Percentiles rank a stretch among this genome's conserved stretches.
phyloP scores from a whole-genome alignment of 2,888 invertebrate species.

The Pelosia muscerda region DNA sequence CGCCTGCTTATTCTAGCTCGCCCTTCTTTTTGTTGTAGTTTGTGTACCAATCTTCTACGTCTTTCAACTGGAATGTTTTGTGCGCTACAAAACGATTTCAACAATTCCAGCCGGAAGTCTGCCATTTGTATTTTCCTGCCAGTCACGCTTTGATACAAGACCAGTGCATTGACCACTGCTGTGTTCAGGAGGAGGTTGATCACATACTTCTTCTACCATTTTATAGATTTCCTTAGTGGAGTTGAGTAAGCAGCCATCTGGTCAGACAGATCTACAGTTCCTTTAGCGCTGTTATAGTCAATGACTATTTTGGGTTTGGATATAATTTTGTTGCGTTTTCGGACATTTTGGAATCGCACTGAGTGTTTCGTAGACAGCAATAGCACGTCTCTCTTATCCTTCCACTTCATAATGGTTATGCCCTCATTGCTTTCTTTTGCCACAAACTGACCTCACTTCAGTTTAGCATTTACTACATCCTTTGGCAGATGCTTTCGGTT shows the following conservation, averaged over 20 bases:
- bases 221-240: conserved; percentile 31
- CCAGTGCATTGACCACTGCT: conserved; percentile 28
- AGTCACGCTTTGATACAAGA: conserved; percentile 29
- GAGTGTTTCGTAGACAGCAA: conserved; percentile 34
- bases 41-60: conserved; percentile 27
- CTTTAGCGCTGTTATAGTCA: conserved; percentile 23
- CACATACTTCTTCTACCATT: conserved; percentile 32
- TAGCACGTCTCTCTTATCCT: conserved; percentile 30
- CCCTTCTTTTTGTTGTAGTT: conserved; percentile 30
- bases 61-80: conserved; percentile 26
- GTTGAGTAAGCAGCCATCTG: conserved; percentile 29
- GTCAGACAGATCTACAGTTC: conserved; percentile 25
- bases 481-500: conserved; percentile 32
- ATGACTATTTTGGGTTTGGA: conserved; percentile 19
- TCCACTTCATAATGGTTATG: conserved; percentile 31
- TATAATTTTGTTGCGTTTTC: conserved; percentile 16
- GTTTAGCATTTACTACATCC: conserved; percentile 30
- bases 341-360: conserved; percentile 21
- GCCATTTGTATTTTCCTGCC: conserved; percentile 32
- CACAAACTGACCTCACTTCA: conserved; percentile 29
- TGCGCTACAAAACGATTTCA: conserved; percentile 26
- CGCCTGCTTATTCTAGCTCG: conserved; percentile 29
- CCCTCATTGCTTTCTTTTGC: conserved; percentile 25
- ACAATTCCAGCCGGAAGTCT: conserved; percentile 27
- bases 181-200: conserved; percentile 31